Percentiles rank a stretch among this genome's conserved stretches.
These are phyloP conservation scores for Bombus picipes DNA, from an alignment of 1,140 invertebrate species.

Conservation along the genomic window DNA sequence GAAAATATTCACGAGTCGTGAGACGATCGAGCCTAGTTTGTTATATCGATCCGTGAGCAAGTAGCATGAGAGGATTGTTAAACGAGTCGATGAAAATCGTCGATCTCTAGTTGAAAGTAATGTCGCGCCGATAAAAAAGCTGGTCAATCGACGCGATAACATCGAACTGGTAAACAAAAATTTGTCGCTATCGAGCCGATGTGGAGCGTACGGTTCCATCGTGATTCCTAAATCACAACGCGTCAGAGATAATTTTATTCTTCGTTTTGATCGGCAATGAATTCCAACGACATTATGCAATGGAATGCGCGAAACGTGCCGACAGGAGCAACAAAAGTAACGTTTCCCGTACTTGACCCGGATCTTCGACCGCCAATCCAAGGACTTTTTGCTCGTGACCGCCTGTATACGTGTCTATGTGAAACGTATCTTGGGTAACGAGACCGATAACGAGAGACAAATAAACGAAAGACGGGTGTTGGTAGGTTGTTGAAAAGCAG, in stretches of 20 bases:
- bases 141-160: neutral
- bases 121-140: neutral
- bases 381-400: neutral
- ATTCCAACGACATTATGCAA: slow-evolving; percentile 12
- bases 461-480: slow-evolving; percentile 30
- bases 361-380: slow-evolving; percentile 19
- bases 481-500: slow-evolving; percentile 52
- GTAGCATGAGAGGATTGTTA: too few species aligned
- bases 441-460: slow-evolving; percentile 13
- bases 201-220: neutral
- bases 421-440: slow-evolving; percentile 11
- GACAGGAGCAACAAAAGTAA: slow-evolving; percentile 43
- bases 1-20: slow-evolving; percentile 18
- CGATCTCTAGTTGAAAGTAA: neutral
- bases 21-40: neutral
- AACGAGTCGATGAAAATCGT: neutral
- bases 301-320: slow-evolving; percentile 19
- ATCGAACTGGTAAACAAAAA: neutral
- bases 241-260: neutral
- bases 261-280: neutral
- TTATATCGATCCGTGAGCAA: neutral
- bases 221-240: neutral
- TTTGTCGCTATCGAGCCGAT: neutral
- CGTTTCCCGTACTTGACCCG: slow-evolving; percentile 41
- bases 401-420: neutral